Conservation (phyloP, 2,113 vertebrate genomes). For the Campylorhamphus procurvoides region DNA sequence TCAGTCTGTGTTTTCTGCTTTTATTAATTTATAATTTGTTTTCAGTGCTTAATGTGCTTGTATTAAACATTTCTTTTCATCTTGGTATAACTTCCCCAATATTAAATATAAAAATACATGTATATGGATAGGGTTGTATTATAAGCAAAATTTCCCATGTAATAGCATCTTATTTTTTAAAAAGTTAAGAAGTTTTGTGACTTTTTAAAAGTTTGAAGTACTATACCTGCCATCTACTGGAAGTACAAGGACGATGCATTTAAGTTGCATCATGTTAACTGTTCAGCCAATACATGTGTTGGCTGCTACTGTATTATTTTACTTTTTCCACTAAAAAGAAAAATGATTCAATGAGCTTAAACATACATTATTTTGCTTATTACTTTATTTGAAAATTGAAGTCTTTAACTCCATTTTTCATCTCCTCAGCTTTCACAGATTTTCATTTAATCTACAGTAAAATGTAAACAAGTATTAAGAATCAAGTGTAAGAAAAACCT, state of each 20-base stretch:
- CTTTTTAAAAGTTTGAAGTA: conserved; percentile 62
- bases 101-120: conserved; percentile 36
- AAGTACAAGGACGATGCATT: conserved; percentile 69
- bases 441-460: background rate
- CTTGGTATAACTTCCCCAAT: conserved; percentile 18
- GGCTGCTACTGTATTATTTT: background rate
- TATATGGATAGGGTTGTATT: conserved; percentile 17
- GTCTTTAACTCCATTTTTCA: background rate
- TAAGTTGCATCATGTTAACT: background rate
- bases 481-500: background rate
- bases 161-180: background rate
- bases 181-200: background rate
- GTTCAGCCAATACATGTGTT: background rate
- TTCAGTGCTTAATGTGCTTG: background rate
- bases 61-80: background rate
- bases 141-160: conserved; percentile 30
- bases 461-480: background rate
- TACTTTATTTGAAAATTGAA: background rate
- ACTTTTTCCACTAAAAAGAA: background rate
- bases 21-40: conserved; percentile 57
- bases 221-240: conserved; percentile 83
- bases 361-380: background rate
- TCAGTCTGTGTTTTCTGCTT: background rate
- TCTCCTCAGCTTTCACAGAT: background rate
- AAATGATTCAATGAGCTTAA: background rate